Conservation (phyloP, 2,113 vertebrate genomes). For the Scolopax mira region DNA sequence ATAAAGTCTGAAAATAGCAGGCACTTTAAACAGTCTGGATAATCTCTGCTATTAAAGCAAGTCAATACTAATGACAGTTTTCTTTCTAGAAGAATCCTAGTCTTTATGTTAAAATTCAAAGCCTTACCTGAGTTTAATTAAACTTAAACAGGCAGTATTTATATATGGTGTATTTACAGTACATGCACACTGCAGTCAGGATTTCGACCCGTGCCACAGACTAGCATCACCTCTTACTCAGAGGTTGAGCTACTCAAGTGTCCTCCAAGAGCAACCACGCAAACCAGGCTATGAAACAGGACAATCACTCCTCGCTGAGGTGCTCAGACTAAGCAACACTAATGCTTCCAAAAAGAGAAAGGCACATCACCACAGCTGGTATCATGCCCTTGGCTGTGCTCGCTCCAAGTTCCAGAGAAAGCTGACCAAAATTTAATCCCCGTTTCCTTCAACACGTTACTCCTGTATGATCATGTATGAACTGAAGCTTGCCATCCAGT, state of each 20-base stretch:
- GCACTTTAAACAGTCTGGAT: background rate
- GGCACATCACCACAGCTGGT: accelerated
- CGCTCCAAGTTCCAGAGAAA: accelerated
- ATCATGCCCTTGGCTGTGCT: accelerated
- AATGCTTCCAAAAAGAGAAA: background rate
- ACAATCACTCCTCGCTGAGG: background rate
- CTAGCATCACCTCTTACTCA: background rate
- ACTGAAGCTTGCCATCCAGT: background rate
- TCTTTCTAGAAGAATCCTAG: background rate
- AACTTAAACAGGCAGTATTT: background rate
- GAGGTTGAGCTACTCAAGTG: background rate
- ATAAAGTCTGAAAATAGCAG: background rate
- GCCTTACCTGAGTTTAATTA: background rate
- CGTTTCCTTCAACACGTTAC: background rate
- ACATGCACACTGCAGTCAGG: background rate
- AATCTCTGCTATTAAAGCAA: background rate
- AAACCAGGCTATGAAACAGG: background rate
- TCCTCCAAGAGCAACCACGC: background rate
- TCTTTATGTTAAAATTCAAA: background rate
- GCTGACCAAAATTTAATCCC: no score
- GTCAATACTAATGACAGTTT: background rate
- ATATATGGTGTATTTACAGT: background rate
- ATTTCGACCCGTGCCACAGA: background rate
- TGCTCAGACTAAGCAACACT: accelerated
- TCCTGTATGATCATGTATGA: accelerated